Evolutionary conservation across 2,888 invertebrate species (phyloP).

Genomic region (Chymomyza procnemis): DNA sequence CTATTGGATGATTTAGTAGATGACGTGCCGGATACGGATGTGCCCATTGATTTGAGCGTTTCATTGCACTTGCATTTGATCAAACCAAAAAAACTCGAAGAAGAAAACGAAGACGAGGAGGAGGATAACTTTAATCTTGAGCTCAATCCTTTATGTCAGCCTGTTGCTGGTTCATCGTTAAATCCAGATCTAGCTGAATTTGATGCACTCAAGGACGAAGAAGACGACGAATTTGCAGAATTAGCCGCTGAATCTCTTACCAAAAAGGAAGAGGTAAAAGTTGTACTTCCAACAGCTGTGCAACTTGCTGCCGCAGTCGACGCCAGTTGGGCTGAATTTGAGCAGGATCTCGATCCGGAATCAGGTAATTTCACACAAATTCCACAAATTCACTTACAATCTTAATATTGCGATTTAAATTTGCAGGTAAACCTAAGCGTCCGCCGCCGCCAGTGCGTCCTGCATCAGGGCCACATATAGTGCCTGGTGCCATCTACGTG

Average conservation of each 20-base stretch:
- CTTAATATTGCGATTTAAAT: neutral
- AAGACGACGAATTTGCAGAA: slow-evolving; percentile 87
- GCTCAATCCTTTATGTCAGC: slow-evolving; percentile 26
- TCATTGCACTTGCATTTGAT: slow-evolving; percentile 82
- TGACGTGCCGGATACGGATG: slow-evolving; percentile 81
- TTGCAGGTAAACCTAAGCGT: slow-evolving; percentile 73
- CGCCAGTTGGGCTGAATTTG: slow-evolving; percentile 85
- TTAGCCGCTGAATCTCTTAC: slow-evolving; percentile 87
- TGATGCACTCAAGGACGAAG: slow-evolving; percentile 82
- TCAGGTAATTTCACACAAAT: slow-evolving; percentile 24
- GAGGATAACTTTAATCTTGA: slow-evolving; percentile 44
- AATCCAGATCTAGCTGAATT: slow-evolving; percentile 80
- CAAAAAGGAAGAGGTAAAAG: slow-evolving; percentile 80
- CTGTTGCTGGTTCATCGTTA: slow-evolving; percentile 33
- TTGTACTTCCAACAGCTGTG: slow-evolving; percentile 78
- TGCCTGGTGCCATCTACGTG: slow-evolving; percentile 68
- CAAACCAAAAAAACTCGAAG: slow-evolving; percentile 77
- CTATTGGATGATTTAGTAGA: slow-evolving; percentile 87
- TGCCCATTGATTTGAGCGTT: slow-evolving; percentile 86
- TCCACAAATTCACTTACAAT: neutral
- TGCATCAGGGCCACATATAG: slow-evolving; percentile 71
- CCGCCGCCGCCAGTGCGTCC: slow-evolving; percentile 78
- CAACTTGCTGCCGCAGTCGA: slow-evolving; percentile 79
- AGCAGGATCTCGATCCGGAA: slow-evolving; percentile 60
- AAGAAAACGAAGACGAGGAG: slow-evolving; percentile 57